phyloP scores from a whole-genome alignment of 2,113 vertebrate species.

The Candoia aspera region DNA sequence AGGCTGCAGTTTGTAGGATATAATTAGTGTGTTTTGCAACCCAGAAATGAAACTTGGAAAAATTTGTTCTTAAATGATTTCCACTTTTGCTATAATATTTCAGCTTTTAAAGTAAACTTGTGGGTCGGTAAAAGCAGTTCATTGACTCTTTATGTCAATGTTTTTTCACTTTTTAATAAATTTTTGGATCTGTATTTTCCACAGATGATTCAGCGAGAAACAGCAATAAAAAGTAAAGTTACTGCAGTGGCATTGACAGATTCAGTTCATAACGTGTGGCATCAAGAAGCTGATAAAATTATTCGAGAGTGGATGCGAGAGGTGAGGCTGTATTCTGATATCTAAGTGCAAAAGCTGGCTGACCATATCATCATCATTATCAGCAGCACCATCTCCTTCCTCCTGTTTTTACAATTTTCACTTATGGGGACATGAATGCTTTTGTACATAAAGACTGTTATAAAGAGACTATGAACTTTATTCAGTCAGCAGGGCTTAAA shows the following conservation, averaged over 20 bases:
- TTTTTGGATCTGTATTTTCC: slow-evolving; percentile 62
- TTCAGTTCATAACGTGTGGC: slow-evolving; percentile 97
- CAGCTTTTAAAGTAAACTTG: slow-evolving; percentile 50
- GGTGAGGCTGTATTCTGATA: slow-evolving; percentile 72
- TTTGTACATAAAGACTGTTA: neutral
- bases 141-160: slow-evolving; percentile 65
- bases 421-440: neutral
- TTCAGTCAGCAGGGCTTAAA: neutral
- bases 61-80: slow-evolving; percentile 71
- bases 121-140: slow-evolving; percentile 69
- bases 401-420: neutral
- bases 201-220: slow-evolving; percentile 97
- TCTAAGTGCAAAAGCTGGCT: neutral
- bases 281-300: slow-evolving; percentile 92
- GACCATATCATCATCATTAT: slow-evolving; percentile 19
- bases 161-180: slow-evolving; percentile 63
- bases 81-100: slow-evolving; percentile 41
- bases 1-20: slow-evolving; percentile 19
- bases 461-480: neutral
- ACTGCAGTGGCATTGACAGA: slow-evolving; percentile 94
- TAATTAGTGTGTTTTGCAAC: slow-evolving; percentile 46
- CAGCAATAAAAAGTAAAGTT: slow-evolving; percentile 90
- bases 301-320: slow-evolving; percentile 96
- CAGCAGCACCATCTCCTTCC: neutral
- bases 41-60: slow-evolving; percentile 66